Evolutionary conservation across 2,797 vertebrate species (phyloP).

Genomic region (Mustela erminea): DNA sequence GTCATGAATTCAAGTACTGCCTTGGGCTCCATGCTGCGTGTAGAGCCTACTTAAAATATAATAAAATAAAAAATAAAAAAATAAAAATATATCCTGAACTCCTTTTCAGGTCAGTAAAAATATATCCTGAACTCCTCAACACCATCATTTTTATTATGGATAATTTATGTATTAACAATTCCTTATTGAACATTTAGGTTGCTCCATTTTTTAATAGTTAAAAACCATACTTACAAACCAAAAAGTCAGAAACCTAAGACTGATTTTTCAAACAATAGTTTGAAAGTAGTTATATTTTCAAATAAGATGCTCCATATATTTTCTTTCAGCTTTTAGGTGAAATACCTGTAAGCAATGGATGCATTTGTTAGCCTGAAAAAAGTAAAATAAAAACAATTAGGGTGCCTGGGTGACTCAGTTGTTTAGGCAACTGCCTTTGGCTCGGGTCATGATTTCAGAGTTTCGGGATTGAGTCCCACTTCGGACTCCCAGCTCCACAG

Average conservation of each 20-base stretch:
- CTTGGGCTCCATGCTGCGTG: not conserved
- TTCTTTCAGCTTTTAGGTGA: not conserved
- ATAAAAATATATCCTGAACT: not conserved
- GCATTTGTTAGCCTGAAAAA: not conserved
- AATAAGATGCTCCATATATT: constrained; percentile 32
- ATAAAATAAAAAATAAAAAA: not conserved
- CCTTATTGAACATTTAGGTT: constrained; percentile 19
- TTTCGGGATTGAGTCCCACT: no score
- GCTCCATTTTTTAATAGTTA: not conserved
- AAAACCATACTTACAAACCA: not conserved
- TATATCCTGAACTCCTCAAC: not conserved
- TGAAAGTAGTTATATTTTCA: not conserved
- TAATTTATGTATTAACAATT: constrained; percentile 7
- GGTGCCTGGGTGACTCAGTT: no score
- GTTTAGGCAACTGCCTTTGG: no score
- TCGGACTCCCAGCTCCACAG: no score
- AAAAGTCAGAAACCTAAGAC: not conserved
- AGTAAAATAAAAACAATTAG: not conserved
- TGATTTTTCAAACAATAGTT: constrained; percentile 4
- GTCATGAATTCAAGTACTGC: not conserved
- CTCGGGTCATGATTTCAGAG: no score
- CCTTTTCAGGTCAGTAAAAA: not conserved
- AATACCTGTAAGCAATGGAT: not conserved
- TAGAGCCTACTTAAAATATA: not conserved
- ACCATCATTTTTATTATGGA: constrained; percentile 26